phyloP scores from a whole-genome alignment of 2,113 vertebrate species.

The Campylomormyrus tamandua region DNA sequence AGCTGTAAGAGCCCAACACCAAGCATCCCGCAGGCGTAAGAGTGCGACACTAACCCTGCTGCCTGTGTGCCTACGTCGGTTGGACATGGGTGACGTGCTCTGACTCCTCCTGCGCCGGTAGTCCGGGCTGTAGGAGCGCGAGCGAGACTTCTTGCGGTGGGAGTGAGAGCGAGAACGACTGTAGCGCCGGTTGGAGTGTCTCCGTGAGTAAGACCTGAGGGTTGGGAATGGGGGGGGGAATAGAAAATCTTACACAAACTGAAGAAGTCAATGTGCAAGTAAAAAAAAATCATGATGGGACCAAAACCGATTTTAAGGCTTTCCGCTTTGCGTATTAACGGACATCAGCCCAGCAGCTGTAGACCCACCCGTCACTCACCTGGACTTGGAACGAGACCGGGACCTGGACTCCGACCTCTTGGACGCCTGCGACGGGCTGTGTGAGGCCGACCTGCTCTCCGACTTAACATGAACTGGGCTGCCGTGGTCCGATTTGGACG shows the following conservation, averaged over 20 bases:
- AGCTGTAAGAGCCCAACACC: neutral
- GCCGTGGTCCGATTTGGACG: slow-evolving; percentile 82
- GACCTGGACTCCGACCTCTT: slow-evolving; percentile 82
- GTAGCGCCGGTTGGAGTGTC: slow-evolving; percentile 75
- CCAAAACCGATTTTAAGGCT: neutral
- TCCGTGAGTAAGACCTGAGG: slow-evolving; percentile 74
- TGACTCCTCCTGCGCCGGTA: slow-evolving; percentile 76
- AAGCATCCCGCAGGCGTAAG: neutral
- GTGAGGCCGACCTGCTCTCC: slow-evolving; percentile 81
- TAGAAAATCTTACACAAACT: neutral
- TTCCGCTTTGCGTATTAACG: neutral
- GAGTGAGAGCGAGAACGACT: slow-evolving; percentile 76
- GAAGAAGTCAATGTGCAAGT: neutral
- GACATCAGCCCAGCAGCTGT: neutral
- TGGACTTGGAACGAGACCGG: slow-evolving; percentile 81
- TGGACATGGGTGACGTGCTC: slow-evolving; percentile 83
- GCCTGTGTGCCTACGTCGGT: slow-evolving; percentile 72
- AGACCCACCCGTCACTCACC: slow-evolving; percentile 53
- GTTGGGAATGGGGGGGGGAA: neutral
- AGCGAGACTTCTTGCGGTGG: slow-evolving; percentile 75
- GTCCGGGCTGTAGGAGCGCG: slow-evolving; percentile 77
- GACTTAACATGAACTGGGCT: slow-evolving; percentile 83
- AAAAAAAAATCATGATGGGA: neutral
- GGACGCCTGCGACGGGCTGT: slow-evolving; percentile 75
- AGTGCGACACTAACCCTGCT: slow-evolving; percentile 71